phyloP scores from a whole-genome alignment of 2,888 invertebrate species.

The Galerucella pusilla region DNA sequence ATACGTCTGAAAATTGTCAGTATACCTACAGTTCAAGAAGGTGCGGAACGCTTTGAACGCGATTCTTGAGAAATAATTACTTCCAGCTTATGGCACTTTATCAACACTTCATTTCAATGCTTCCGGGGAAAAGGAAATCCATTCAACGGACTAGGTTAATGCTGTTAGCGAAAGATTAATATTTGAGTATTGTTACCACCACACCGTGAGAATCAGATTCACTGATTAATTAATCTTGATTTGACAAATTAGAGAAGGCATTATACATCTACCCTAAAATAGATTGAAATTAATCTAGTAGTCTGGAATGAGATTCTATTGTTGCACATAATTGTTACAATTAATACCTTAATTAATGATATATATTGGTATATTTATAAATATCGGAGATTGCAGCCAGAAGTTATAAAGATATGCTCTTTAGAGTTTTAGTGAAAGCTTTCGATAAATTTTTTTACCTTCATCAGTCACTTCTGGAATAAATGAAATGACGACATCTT shows the following conservation, averaged over 20 bases:
- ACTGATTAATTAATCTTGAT: conserved; percentile 20
- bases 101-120: conserved; percentile 30
- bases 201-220: conserved; percentile 10
- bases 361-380: too few species aligned
- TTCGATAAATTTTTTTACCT: too few species aligned
- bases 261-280: background rate
- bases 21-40: conserved; percentile 1
- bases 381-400: too few species aligned
- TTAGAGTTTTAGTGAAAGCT: too few species aligned
- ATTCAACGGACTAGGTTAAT: conserved; percentile 12
- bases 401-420: too few species aligned
- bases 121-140: conserved; percentile 18
- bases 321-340: background rate
- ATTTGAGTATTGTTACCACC: conserved; percentile 17
- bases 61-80: conserved; percentile 32
- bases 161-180: conserved; percentile 1
- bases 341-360: background rate
- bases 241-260: conserved; percentile 15
- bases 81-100: conserved; percentile 32
- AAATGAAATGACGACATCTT: too few species aligned
- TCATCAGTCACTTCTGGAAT: too few species aligned
- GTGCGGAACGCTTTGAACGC: background rate
- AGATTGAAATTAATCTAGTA: conserved; percentile 13
- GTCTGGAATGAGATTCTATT: background rate
- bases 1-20: conserved; percentile 5